Percentiles rank a stretch among this genome's conserved stretches.
phyloP scores from a whole-genome alignment of 92 coral and sea anemone genomes.

The Zoanthus gigantus region DNA sequence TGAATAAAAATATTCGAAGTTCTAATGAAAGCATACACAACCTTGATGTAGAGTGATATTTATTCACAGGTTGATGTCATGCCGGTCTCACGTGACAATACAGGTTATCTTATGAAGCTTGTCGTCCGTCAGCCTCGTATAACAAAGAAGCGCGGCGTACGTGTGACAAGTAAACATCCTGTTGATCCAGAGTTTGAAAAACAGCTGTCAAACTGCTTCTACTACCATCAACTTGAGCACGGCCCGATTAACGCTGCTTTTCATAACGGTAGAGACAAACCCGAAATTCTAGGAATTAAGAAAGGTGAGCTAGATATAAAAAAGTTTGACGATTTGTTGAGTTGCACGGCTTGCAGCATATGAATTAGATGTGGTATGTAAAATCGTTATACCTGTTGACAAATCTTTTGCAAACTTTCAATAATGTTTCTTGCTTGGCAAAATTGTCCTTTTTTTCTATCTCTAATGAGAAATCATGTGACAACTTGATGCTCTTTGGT shows the following conservation, averaged over 20 bases:
- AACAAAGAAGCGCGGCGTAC: constrained; percentile 71
- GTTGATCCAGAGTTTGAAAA: constrained; percentile 93
- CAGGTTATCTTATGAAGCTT: constrained; percentile 70
- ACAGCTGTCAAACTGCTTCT: constrained; percentile 87
- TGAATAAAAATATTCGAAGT: no score
- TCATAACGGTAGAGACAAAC: constrained; percentile 60
- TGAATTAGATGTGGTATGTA: no score
- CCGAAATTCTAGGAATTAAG: constrained; percentile 67
- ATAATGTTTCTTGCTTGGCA: no score
- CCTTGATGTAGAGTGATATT: neutral
- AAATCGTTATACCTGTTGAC: no score
- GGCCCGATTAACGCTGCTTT: constrained; percentile 81
- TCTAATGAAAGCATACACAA: neutral
- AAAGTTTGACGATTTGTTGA: no score
- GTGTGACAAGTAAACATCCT: constrained; percentile 75
- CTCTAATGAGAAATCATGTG: no score
- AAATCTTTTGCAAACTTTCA: no score
- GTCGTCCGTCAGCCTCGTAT: constrained; percentile 85
- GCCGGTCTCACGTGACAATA: constrained; percentile 65
- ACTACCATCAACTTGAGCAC: constrained; percentile 81
- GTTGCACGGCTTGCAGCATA: no score
- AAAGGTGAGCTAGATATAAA: constrained; percentile 51
- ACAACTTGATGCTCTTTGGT: no score
- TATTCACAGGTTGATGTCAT: constrained; percentile 68
- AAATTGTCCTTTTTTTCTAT: no score